Conservation (phyloP, 2,888 invertebrate species). For the Diarsia dahlii region DNA sequence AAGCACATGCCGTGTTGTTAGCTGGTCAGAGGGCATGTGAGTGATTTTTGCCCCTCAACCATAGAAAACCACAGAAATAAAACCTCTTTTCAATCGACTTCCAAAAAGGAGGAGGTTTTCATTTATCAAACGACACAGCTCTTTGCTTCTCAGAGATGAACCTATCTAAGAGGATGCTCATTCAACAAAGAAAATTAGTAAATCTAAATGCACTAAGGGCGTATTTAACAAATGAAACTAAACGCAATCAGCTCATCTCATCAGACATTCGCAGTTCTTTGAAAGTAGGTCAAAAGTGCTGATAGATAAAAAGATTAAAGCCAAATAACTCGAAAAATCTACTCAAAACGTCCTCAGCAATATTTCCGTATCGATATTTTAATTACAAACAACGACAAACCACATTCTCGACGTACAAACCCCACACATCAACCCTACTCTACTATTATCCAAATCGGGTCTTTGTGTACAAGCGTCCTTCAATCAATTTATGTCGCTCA, state of each 20-base stretch:
- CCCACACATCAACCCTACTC: slow-evolving; percentile 32
- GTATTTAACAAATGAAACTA: not conserved
- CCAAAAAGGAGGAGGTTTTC: too few species aligned
- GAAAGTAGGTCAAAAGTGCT: not conserved
- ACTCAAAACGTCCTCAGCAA: too few species aligned
- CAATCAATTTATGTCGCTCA: slow-evolving; percentile 54
- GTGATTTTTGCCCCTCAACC: not conserved
- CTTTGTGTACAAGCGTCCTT: slow-evolving; percentile 43
- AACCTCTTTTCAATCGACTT: too few species aligned
- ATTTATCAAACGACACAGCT: not conserved
- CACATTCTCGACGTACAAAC: slow-evolving; percentile 13
- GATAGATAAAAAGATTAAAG: not conserved
- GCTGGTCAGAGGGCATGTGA: not conserved
- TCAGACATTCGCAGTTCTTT: not conserved
- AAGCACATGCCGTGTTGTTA: not conserved
- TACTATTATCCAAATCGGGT: slow-evolving; percentile 35
- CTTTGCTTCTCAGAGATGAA: not conserved
- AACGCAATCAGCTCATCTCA: not conserved
- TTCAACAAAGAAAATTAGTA: not conserved
- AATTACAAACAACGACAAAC: slow-evolving; percentile 20
- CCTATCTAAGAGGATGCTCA: not conserved
- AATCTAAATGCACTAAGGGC: not conserved
- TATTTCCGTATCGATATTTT: slow-evolving; percentile 2
- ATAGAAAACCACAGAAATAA: not conserved
- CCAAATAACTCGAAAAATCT: not conserved